These are phyloP conservation scores for Acanthosepion pharaonis DNA, from an alignment of 2,888 invertebrate species.

Conservation along the genomic window DNA sequence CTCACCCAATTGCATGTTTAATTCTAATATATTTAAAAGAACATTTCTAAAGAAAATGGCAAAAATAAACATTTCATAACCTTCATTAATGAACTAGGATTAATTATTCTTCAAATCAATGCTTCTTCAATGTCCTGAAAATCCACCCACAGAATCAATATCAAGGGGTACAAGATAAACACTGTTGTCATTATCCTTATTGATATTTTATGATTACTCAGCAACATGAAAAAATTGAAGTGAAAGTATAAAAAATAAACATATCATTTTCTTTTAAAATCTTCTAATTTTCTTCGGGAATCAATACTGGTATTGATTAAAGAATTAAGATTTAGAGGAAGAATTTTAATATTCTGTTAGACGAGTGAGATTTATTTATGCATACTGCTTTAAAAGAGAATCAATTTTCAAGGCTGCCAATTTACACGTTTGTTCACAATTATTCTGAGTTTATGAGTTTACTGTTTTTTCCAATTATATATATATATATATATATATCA, in stretches of 20 bases:
- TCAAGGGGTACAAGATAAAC: no score
- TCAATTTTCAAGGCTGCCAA: not conserved
- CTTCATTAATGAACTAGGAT: no score
- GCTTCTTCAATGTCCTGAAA: no score
- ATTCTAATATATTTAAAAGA: not conserved
- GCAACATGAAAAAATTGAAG: not conserved
- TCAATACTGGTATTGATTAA: not conserved
- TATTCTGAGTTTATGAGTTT: not conserved
- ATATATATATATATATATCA: no score
- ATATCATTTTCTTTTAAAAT: no score
- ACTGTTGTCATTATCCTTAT: no score
- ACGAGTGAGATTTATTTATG: not conserved
- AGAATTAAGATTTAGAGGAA: not conserved
- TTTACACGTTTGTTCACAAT: not conserved
- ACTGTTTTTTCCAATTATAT: not conserved
- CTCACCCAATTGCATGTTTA: no score
- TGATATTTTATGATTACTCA: no score
- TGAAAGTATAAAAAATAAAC: not conserved
- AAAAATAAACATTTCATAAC: no score
- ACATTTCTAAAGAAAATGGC: not conserved
- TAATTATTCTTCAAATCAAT: no score
- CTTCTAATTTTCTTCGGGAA: no score
- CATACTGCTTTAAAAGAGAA: not conserved
- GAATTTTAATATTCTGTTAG: not conserved
- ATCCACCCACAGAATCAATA: no score